These are phyloP conservation scores for Staurois parvus DNA, from an alignment of 2,797 vertebrate genomes.

Conservation along the genomic window DNA sequence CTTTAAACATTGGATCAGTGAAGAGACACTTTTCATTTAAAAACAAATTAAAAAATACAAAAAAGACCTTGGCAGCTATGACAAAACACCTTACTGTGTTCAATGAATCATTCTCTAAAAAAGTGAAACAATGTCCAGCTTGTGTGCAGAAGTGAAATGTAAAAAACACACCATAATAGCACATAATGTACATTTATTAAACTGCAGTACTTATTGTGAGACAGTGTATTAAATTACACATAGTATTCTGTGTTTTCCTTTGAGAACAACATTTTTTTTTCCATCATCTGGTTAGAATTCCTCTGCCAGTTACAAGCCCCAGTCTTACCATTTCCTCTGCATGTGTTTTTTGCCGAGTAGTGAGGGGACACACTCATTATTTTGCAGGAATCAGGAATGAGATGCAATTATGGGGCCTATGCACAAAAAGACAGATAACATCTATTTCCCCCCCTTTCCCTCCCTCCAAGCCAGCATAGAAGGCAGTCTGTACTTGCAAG, in stretches of 20 bases:
- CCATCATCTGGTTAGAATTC: slow-evolving; percentile 80
- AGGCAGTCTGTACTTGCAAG: slow-evolving; percentile 77
- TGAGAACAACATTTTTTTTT: slow-evolving; percentile 72
- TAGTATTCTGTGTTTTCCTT: slow-evolving; percentile 67
- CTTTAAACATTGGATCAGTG: no score
- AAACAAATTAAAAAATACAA: not conserved
- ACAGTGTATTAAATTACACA: slow-evolving; percentile 71
- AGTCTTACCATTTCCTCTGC: slow-evolving; percentile 75
- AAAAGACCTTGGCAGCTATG: slow-evolving; percentile 6
- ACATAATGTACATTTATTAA: slow-evolving; percentile 44
- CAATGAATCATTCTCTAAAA: not conserved
- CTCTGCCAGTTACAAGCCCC: slow-evolving; percentile 70
- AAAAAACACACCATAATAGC: slow-evolving; percentile 33
- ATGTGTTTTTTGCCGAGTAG: slow-evolving; percentile 72
- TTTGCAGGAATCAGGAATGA: slow-evolving; percentile 82
- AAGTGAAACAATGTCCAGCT: not conserved
- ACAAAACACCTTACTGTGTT: not conserved
- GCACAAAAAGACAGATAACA: slow-evolving; percentile 78
- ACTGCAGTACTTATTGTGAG: slow-evolving; percentile 60
- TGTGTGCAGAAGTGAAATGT: slow-evolving; percentile 12
- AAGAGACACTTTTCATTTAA: not conserved
- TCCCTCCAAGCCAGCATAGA: slow-evolving; percentile 74
- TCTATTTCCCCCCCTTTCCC: slow-evolving; percentile 65
- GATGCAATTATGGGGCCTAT: slow-evolving; percentile 81
- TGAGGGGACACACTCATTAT: slow-evolving; percentile 75